Evolutionary conservation across 2,797 vertebrate species (phyloP).

Genomic region (Percopsis omiscomaycus): DNA sequence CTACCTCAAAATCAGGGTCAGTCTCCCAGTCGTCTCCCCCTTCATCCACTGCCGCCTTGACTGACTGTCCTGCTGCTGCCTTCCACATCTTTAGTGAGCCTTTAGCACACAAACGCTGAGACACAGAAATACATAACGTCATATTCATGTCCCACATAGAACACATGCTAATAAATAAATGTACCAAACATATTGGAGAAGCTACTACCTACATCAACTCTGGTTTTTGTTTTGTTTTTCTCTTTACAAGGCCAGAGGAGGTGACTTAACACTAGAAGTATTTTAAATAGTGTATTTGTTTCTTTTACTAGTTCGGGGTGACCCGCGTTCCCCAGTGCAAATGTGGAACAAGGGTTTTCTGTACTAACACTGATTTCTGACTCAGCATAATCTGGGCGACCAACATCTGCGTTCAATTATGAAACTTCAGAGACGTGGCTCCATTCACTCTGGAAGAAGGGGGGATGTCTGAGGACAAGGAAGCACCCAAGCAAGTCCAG

Average conservation of each 20-base stretch:
- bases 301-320: neutral
- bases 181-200: too few relatives aligned
- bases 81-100: constrained; percentile 87
- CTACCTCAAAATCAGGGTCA: constrained; percentile 94
- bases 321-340: neutral
- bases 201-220: too few relatives aligned
- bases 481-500: constrained; percentile 26
- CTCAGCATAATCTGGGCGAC: constrained; percentile 35
- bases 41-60: constrained; percentile 77
- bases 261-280: too few relatives aligned
- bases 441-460: constrained; percentile 11
- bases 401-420: constrained; percentile 48
- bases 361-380: constrained; percentile 29
- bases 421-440: constrained; percentile 44
- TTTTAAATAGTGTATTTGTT: neutral
- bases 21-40: constrained; percentile 95
- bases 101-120: constrained; percentile 22
- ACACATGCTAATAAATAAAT: neutral
- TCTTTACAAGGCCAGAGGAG: too few relatives aligned
- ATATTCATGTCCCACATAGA: neutral
- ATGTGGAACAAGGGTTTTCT: constrained; percentile 9
- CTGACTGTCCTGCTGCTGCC: constrained; percentile 84
- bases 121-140: neutral
- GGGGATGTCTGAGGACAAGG: constrained; percentile 24
- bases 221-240: too few relatives aligned